Evolutionary conservation across 2,888 invertebrate genomes (phyloP), one percentile per base, ranked within the genome.

Genomic region (Clostera curtula): DNA sequence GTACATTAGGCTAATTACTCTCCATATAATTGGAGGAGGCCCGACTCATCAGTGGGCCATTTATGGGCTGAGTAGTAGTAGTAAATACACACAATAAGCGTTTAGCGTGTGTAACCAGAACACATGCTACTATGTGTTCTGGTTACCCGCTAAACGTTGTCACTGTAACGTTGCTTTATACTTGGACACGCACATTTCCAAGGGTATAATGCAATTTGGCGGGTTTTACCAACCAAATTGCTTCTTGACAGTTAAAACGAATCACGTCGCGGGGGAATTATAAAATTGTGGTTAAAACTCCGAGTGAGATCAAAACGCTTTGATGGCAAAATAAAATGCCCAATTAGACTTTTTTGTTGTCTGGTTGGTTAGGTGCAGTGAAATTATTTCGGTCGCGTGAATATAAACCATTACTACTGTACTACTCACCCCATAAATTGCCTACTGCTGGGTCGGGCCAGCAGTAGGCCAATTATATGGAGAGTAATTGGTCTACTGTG

Each of bases 231-330:
- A 43, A 36, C 56, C 54, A 68, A 73, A 74, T 69, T 70, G 65
- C 64, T 69, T 53, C 64, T 65, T 64, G 57, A 49, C 61, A 64
- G 57, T 67, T 66, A 65, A 69, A 71, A 64, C 66, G 66, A 65
- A 73, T 72, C 65, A 72, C 63, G 66, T 60, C 63, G 55, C 62
- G 27, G 30, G 39, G 56, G 65, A 63, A 68, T 74, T 70, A 71
- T 65, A 65, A 72, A 73, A 69, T 70, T 67, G 64, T 47, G 61
- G 65, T 55, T 45, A 61, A 66, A 71, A 58, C 64, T 57, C 58
- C 40, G 43, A 46, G 42, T 45, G 47, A 49, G 60, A 67, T 66
- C 61, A 57, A 67, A 72, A 65, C 40, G 52, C 50, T 53, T 54
- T 47, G 40, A 43, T 35, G 45, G 43, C 49, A 34, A 49, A 50